Percentiles rank a stretch among this genome's conserved stretches.
Evolutionary conservation across 2,888 invertebrate species (phyloP).

Genomic region (Eugnorisma glareosa): DNA sequence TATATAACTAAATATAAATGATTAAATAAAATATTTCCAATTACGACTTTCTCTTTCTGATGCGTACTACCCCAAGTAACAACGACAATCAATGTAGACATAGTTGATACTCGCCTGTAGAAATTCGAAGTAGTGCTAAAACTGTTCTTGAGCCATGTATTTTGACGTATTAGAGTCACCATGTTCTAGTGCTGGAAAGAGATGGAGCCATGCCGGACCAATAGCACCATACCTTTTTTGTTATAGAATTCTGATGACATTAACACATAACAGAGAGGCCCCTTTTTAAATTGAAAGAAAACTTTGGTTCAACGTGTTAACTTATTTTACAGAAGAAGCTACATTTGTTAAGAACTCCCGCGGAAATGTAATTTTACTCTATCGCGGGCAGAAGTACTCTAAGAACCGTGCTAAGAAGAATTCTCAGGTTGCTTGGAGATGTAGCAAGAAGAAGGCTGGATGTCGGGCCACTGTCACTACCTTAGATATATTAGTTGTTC

Average conservation of each 20-base stretch:
- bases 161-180: not conserved
- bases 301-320: not conserved
- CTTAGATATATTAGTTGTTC: constrained; percentile 1
- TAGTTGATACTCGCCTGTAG: not conserved
- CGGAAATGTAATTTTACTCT: constrained; percentile 45
- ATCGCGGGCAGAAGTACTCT: constrained; percentile 42
- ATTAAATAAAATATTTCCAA: not conserved
- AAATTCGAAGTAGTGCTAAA: not conserved
- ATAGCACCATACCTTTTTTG: not conserved
- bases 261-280: too few species aligned
- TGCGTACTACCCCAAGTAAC: not conserved
- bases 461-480: constrained; percentile 52
- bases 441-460: constrained; percentile 53
- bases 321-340: constrained; percentile 43
- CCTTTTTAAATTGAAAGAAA: not conserved
- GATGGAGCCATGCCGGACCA: too few species aligned
- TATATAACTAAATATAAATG: not conserved
- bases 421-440: constrained; percentile 41
- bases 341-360: constrained; percentile 47
- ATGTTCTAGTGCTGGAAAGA: not conserved
- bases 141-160: not conserved
- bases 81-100: not conserved
- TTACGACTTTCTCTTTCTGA: too few species aligned
- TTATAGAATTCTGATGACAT: not conserved
- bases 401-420: constrained; percentile 41